Base-by-base conservation (phyloP, 2,113 vertebrate species). In the Octodon degus region DNA sequence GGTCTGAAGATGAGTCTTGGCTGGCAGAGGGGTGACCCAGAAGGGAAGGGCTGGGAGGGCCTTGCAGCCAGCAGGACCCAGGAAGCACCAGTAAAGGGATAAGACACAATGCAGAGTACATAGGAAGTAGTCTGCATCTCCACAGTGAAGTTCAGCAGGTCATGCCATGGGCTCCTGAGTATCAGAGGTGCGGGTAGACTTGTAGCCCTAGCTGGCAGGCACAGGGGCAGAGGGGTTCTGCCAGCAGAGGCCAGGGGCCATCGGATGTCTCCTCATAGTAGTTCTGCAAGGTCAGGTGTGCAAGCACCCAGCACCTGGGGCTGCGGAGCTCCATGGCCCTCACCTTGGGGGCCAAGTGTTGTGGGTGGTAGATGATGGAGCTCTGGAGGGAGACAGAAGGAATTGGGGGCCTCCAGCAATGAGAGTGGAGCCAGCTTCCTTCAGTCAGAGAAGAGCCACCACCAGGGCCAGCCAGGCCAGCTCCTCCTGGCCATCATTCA, bases 51-150 rank as follows among this genome's bases (percentile, higher is more conserved):
- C 37, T 4, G 63, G n/a, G 37, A 93, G 20, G 40, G 20, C 20
- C 37, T 89, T 87, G 30, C 19, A 81, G 68, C 55, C 30, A 24
- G 55, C 80, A 87, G 55, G 67, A 37, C 25, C 30, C 55, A 50
- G 13, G 11, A 83, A 79, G 34, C 65, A 4, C 63, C 82, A 67
- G 80, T 30, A 14, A 13, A 37, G 67, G 34, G n/a, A 24, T 53
- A 4, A 0, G 16, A 65, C 40, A 40, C 47, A 34, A 24, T 1
- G 22, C 6, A 0, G 11, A 7, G 13, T 74, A 1, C 40, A 16
- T 32, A 16, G 47, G 20, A 16, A 40, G 81, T 43, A 47, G 50
- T 32, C 65, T 7, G 58, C 37, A n/a, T 60, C 0, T 0, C 30
- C 55, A 8, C 10, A 2, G 32, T 22, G 1, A 37, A 53, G 65